Evolutionary conservation across 2,888 invertebrate species (phyloP).

Genomic region (Conus canariensis): DNA sequence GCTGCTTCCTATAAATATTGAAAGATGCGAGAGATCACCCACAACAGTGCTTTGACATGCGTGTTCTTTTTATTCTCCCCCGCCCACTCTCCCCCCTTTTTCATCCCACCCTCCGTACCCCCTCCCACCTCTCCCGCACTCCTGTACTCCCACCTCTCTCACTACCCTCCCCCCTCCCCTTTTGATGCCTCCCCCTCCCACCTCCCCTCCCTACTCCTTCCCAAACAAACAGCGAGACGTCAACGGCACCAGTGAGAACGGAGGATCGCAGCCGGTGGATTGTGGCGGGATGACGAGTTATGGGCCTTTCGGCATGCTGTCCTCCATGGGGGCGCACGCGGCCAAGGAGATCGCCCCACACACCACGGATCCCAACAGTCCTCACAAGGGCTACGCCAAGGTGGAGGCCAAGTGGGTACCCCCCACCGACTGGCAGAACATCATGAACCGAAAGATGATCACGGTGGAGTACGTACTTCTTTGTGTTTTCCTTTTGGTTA

Average conservation of each 20-base stretch:
- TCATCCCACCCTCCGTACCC: no score
- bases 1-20: no score
- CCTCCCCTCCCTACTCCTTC: no score
- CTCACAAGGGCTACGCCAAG: conserved; percentile 23
- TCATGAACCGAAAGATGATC: conserved; percentile 33
- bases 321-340: conserved; percentile 20
- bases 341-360: background rate
- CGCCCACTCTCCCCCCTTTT: no score
- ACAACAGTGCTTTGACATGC: no score
- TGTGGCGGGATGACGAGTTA: conserved; percentile 32
- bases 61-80: no score
- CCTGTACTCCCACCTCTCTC: no score
- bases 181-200: no score
- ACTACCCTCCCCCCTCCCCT: no score
- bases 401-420: conserved; percentile 40
- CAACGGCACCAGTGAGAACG: background rate
- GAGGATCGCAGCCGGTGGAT: conserved; percentile 35
- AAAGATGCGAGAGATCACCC: no score
- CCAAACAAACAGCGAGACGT: background rate
- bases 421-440: conserved; percentile 34
- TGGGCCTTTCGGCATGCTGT: conserved; percentile 36
- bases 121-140: no score
- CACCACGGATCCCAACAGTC: background rate
- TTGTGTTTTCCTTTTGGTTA: background rate
- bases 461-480: conserved; percentile 22